A percentile compares a stretch with the other conserved stretches of the same genome.
Conservation (phyloP, 2,113 vertebrate genomes). For the Nanorana parkeri region DNA sequence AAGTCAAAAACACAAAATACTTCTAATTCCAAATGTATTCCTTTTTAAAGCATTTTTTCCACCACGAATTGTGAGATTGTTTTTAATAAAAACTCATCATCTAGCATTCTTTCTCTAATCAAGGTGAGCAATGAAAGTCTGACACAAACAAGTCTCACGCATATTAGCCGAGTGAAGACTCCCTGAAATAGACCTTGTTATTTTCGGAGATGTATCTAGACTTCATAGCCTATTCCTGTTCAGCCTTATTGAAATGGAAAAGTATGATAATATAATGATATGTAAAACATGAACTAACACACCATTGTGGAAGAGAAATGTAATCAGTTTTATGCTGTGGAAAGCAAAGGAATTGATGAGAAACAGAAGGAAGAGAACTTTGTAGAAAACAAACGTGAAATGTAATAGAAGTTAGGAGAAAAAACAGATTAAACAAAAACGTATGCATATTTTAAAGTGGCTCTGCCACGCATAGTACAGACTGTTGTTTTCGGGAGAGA, state of each 20-base stretch:
- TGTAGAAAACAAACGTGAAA: not conserved
- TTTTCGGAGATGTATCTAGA: not conserved
- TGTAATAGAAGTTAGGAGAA: not conserved
- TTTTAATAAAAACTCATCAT: not conserved
- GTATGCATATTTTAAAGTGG: not conserved
- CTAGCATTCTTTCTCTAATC: conserved; percentile 7
- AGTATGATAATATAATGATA: conserved; percentile 49
- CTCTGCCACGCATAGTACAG: too few relatives aligned
- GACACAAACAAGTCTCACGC: conserved; percentile 14
- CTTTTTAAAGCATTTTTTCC: too few relatives aligned
- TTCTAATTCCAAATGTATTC: too few relatives aligned
- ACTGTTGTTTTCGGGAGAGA: too few relatives aligned
- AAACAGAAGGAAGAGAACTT: not conserved
- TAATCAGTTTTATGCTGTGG: conserved; percentile 28
- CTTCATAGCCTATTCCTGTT: conserved; percentile 14
- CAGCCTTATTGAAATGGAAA: conserved; percentile 29
- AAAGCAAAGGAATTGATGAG: conserved; percentile 3
- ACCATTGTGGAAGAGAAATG: conserved; percentile 24
- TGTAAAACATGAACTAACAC: conserved; percentile 36
- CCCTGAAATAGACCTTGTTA: conserved; percentile 10
- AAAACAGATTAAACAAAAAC: not conserved
- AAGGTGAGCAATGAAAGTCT: not conserved
- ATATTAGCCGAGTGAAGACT: not conserved
- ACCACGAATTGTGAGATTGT: too few relatives aligned
- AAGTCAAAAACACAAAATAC: too few relatives aligned